These are phyloP conservation scores for Sacculina carcini DNA, from an alignment of 2,888 invertebrate genomes.

Conservation along the genomic window DNA sequence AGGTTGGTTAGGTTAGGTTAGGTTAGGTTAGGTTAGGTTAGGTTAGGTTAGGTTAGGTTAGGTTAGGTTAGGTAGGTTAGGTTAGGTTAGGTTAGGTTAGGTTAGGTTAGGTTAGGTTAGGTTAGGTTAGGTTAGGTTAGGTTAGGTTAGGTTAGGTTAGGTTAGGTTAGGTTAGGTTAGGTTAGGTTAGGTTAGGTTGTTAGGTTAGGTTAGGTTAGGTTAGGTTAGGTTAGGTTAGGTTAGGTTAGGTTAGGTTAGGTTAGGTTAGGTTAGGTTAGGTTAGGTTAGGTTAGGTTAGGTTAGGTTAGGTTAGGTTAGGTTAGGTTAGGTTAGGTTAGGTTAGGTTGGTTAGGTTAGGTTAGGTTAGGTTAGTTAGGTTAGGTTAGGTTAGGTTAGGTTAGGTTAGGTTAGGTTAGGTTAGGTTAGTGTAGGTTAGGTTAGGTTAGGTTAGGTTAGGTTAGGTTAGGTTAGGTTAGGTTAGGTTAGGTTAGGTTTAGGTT, in stretches of 20 bases:
- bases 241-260: constrained; percentile 1
- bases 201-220: constrained; percentile 3
- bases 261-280: constrained; percentile 7
- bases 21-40: neutral
- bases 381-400: constrained; percentile 9
- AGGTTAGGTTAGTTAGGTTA: constrained; percentile 9
- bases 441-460: constrained; percentile 9
- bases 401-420: constrained; percentile 9
- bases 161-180: constrained; percentile 1
- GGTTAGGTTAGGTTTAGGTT: constrained; percentile 8
- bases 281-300: constrained; percentile 8
- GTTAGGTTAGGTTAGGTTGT: too few relatives aligned
- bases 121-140: neutral
- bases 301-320: constrained; percentile 8
- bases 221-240: neutral
- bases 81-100: neutral
- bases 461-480: constrained; percentile 8
- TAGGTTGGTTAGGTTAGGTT: constrained; percentile 6
- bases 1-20: neutral
- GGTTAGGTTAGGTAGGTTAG: neutral
- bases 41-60: neutral
- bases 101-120: neutral
- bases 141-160: neutral
- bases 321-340: constrained; percentile 8
- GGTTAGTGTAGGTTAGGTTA: constrained; percentile 10